Evolutionary conservation across 2,113 vertebrate species (phyloP), one percentile per base, ranked within the genome.

Genomic region (Pachypanchax playfairii): DNA sequence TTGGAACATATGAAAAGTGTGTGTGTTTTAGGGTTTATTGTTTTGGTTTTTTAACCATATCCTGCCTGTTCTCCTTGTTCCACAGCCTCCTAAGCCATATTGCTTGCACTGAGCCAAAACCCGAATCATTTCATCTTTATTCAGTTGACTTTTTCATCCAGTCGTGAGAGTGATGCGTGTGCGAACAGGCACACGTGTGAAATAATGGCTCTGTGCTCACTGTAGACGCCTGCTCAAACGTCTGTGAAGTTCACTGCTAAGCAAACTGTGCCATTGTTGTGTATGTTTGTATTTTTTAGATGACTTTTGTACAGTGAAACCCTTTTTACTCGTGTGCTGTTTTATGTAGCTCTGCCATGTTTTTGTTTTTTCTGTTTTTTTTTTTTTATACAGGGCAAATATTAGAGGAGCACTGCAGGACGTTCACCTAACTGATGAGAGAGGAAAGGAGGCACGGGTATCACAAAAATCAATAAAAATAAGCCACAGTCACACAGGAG

Each of bases 221-320:
- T 18, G 48, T 20, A 54, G 58, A 80, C 55, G 55, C 59, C 57
- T 24, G 61, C 57, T 64, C 70, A 69, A 56, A 41, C 3, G 9
- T 76, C 74, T 33, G 51, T 28, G 60, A 72, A 46, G 26, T 75
- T 75, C 78, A 79, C 65, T 24, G 76, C 79, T 60, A 52, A 80
- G 79, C 65, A 62, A 73, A 47, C 59, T 26, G 79, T 82, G 80
- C 78, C 82, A 79, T 79, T 25, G 68, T 35, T 83, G n/a, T 38
- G 74, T 85, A 24, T 57, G 63, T 82, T 79, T 86, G 82, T 84
- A 76, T 91, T 89, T 89, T 88, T 86, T 54, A 60, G 72, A 77
- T 82, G 77, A 77, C 83, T 91, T 91, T 91, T 91, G 90, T 91
- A 91, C 81, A 87, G 75, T 70, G 52, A 71, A 80, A 63, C 29